Evolutionary conservation across 2,113 vertebrate species (phyloP), one percentile per base, ranked within the genome.

Genomic region (Pterocles orientalis): DNA sequence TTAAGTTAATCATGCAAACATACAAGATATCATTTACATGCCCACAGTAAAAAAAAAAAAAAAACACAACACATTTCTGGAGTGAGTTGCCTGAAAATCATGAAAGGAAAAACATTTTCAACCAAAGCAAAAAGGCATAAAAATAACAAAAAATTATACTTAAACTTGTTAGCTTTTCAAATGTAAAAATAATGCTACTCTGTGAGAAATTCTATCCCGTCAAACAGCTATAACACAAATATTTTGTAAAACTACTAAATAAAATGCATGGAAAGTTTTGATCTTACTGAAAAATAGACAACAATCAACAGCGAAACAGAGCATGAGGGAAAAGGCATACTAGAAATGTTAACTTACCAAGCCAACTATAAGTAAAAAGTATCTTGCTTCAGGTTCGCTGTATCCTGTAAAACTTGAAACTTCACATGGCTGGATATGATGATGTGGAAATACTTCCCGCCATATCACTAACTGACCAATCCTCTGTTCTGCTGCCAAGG

Each of bases 341-440:
- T 19, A 51, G 23, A 90, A 68, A n/a, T 7, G 7, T 31, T 18
- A 83, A 96, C 98, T 97, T 96, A 99, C 99, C 98, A 99, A 97
- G 64, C 99, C 99, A 77, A 99, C 99, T 26, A 99, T 98, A 77
- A 99, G 98, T 77, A 99, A 98, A 96, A 99, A 99, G 92, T 99
- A 98, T 83, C 99, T 98, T 78, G 98, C 98, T 41, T 98, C 97
- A 13, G 98, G 98, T 65, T 98, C 98, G 36, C 53, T 96, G 97
- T 98, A 99, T 79, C 97, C 98, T 5, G 97, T 97, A 18, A 53
- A 6, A 73, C 20, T 21, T 13, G 95, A n/a, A 43, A 69, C 82
- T 45, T 96, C 20, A 26, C 64, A 31, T 2, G 91, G 89, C 65
- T 98, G 96, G 24, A 98, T 91, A 29, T 98, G 98, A 53, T 97